Conservation (phyloP, 1,140 invertebrate species). For the Drosophila santomea region DNA sequence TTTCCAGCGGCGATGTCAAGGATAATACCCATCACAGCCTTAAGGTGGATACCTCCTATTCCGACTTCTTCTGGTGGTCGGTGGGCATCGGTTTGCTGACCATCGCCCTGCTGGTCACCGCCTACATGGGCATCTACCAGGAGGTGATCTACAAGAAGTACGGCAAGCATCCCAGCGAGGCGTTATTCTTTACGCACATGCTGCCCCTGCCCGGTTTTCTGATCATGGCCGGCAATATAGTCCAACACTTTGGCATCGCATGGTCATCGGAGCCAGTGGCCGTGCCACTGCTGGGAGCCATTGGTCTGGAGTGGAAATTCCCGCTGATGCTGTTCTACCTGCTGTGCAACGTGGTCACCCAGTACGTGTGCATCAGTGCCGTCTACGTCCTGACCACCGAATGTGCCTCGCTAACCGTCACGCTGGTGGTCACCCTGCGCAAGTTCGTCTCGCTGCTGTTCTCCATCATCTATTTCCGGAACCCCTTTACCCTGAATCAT, state of each 20-base stretch:
- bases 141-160: constrained; percentile 94
- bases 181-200: constrained; percentile 93
- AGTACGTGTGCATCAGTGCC: constrained; percentile 97
- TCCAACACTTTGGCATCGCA: constrained; percentile 88
- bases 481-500: constrained; percentile 96
- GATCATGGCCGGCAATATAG: constrained; percentile 89
- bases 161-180: constrained; percentile 98
- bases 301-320: constrained; percentile 86
- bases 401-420: constrained; percentile 97
- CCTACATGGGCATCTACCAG: constrained; percentile 98
- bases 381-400: constrained; percentile 97
- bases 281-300: constrained; percentile 84
- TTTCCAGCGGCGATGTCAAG: constrained; percentile 88
- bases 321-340: constrained; percentile 93
- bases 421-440: constrained; percentile 96
- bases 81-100: constrained; percentile 94
- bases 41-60: constrained; percentile 82
- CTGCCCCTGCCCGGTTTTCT: constrained; percentile 74
- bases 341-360: constrained; percentile 94
- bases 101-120: constrained; percentile 95
- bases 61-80: constrained; percentile 91
- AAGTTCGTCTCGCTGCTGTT: constrained; percentile 98
- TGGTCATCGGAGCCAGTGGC: constrained; percentile 44
- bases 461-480: constrained; percentile 97
- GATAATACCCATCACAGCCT: constrained; percentile 84